phyloP scores from a whole-genome alignment of 2,888 invertebrate genomes.

The Drosophila buzzatii region DNA sequence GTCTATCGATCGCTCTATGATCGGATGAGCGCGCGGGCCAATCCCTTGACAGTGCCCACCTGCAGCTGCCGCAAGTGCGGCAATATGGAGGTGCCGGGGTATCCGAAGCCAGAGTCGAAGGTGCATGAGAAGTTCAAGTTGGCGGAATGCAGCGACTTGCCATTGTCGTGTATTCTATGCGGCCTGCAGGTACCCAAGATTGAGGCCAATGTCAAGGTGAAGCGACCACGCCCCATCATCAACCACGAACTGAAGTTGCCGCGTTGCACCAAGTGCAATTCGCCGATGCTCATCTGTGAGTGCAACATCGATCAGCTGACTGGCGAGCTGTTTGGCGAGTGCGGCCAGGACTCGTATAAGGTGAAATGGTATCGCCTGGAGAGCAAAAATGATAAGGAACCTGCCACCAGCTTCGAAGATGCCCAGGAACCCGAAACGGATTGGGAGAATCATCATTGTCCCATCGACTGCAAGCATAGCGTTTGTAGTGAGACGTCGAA shows the following conservation, averaged over 20 bases:
- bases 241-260: conserved; percentile 68
- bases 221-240: conserved; percentile 45
- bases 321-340: conserved; percentile 69
- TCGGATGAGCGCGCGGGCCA: conserved; percentile 64
- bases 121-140: conserved; percentile 46
- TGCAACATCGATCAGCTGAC: conserved; percentile 75
- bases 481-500: conserved; percentile 48
- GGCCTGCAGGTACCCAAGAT: conserved; percentile 65
- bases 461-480: conserved; percentile 70
- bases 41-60: conserved; percentile 52
- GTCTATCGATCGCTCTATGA: conserved; percentile 67
- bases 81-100: conserved; percentile 51
- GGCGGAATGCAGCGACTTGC: conserved; percentile 48
- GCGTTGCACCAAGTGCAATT: conserved; percentile 64
- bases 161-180: conserved; percentile 61
- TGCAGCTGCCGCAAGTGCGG: conserved; percentile 63
- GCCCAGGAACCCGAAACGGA: conserved; percentile 52
- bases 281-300: conserved; percentile 77
- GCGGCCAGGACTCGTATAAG: conserved; percentile 80
- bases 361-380: conserved; percentile 78
- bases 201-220: conserved; percentile 1
- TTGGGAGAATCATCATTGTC: conserved; percentile 77
- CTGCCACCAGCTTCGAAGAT: conserved; percentile 39
- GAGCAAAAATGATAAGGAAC: background rate
- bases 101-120: conserved; percentile 28